A percentile compares a stretch with the other conserved stretches of the same genome.
Conservation (phyloP, 2,113 vertebrate species). For the Bufo bufo region DNA sequence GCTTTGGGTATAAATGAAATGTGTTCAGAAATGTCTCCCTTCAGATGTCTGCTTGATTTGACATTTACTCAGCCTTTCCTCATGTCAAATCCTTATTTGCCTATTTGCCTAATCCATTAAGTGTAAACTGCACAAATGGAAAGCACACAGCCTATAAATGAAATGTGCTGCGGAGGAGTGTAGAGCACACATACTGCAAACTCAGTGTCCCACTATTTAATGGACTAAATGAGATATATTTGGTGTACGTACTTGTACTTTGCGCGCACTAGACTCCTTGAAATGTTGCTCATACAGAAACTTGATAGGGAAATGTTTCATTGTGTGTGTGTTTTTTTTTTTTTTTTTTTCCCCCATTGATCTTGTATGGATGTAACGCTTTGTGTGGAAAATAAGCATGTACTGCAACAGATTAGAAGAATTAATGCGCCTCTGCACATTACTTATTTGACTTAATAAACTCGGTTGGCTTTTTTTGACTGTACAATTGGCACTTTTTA, state of each 20-base stretch:
- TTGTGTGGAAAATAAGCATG: conserved; percentile 52
- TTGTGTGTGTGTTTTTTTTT: too few relatives aligned
- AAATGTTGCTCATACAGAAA: conserved; percentile 16
- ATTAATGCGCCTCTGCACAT: conserved; percentile 39
- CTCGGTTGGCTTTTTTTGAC: conserved; percentile 28
- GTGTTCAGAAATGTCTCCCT: not conserved
- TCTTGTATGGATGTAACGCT: conserved; percentile 30
- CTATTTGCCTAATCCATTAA: not conserved
- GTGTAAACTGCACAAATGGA: not conserved
- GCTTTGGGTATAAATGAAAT: conserved; percentile 52
- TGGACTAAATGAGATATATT: conserved; percentile 6
- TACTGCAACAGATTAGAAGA: conserved; percentile 19
- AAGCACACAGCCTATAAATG: not conserved
- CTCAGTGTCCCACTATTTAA: not conserved
- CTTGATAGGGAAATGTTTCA: not conserved
- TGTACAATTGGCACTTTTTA: not conserved
- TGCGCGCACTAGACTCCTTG: conserved; percentile 27
- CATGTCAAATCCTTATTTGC: not conserved
- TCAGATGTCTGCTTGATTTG: conserved; percentile 13
- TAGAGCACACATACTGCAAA: not conserved
- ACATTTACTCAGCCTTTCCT: conserved; percentile 4
- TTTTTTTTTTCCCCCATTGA: not conserved
- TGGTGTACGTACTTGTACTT: conserved; percentile 34
- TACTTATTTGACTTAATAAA: conserved; percentile 52
- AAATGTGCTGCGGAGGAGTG: not conserved